Base-by-base conservation (phyloP, 2,797 vertebrate genomes). In the Sebastes wilsoni region DNA sequence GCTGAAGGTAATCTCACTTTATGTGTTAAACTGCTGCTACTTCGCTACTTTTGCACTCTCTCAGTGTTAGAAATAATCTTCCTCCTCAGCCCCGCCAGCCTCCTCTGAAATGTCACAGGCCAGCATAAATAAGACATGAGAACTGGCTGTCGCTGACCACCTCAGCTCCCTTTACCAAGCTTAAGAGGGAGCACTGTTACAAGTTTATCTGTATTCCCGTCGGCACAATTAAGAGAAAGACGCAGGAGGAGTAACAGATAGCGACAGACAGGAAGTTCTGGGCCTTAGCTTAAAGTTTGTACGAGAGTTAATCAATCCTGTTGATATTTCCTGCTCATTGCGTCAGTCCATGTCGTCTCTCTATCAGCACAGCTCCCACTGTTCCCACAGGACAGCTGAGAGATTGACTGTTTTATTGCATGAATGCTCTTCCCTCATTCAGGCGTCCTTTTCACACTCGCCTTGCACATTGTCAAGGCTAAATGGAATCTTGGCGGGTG, bases 41-140 rank as follows among this genome's bases (percentile, higher is more conserved):
- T 72, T 74, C 49, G 22, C 49, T 11, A 9, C 67, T 46, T 69
- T 28, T 60, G 80, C 73, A 69, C 62, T 80, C 73, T 75, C 75
- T 72, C 56, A 23, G 46, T 59, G 42, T 77, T 42, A 34, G 72
- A 70, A 84, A 72, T 87, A 88, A 87, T 85, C 77, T 78, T 36
- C 66, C 25, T 55, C 42, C 72, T 78, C 64, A 27, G 64, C 72
- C 18, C 28, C 18, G 42, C 56, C 71, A 46, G 72, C 77, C 46
- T 84, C 79, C 65, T 66, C 75, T 77, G 80, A 92, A 92, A 94
- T 93, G 92, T 93, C 93, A 93, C 87, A 75, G 75, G 85, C 75
- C 75, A 56, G 84, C 86, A 90, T 93, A 80, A 95, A 93, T 93
- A 91, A 94, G 88, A 90, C 80, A 92, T 88, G 85, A 92, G 86